Conservation (phyloP, 2,113 vertebrate species). For the Podarcis cretensis region DNA sequence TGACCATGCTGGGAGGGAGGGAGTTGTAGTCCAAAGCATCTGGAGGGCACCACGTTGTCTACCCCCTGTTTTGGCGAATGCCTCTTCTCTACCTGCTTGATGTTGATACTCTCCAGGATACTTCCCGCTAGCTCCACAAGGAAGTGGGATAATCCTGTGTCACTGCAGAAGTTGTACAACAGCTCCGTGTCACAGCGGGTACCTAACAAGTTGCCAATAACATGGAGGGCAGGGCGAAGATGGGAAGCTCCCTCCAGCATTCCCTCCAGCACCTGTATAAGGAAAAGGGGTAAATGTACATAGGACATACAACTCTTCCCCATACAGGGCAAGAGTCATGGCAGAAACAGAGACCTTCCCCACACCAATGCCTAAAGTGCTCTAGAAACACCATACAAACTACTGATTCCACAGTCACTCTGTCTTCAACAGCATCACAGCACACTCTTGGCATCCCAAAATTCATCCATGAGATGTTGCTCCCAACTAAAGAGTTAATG, state of each 20-base stretch:
- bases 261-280: slow-evolving; percentile 80
- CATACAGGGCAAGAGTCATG: neutral
- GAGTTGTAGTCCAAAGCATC: too few relatives aligned
- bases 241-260: slow-evolving; percentile 73
- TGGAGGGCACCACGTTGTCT: too few relatives aligned
- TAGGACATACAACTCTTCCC: neutral
- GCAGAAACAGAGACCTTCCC: neutral
- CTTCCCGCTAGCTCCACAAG: slow-evolving; percentile 78
- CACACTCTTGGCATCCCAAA: neutral
- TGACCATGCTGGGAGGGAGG: too few relatives aligned
- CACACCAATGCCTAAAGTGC: neutral
- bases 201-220: slow-evolving; percentile 81
- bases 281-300: neutral
- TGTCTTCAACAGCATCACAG: neutral
- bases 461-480: neutral
- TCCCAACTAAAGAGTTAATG: neutral
- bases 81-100: slow-evolving; percentile 76
- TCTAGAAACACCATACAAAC: neutral
- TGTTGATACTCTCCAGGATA: slow-evolving; percentile 69
- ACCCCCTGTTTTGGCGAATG: too few relatives aligned
- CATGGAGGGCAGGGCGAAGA: slow-evolving; percentile 77
- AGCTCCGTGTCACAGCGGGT: slow-evolving; percentile 71
- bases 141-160: slow-evolving; percentile 79
- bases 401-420: neutral
- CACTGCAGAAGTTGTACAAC: slow-evolving; percentile 68